Evolutionary conservation across 2,797 vertebrate species (phyloP), one percentile per base, ranked within the genome.

Genomic region (Echeneis naucrates): DNA sequence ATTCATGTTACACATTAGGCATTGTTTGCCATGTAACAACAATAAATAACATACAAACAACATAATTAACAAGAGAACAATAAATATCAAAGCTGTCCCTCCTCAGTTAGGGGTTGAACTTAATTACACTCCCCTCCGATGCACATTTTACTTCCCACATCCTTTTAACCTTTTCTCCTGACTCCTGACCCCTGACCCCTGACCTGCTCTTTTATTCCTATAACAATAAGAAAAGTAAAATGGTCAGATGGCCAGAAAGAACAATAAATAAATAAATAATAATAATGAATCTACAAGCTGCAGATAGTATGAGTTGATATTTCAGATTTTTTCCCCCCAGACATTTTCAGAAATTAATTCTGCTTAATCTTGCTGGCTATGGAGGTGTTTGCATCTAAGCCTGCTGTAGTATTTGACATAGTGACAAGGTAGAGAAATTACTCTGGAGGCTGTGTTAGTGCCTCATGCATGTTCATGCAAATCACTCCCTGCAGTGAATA

Each of bases 31-130:
- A 27, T 42, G 72, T 38, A 24, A 62, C 57, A 60, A 27, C 80
- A n/a, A n/a, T n/a, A n/a, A n/a, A n/a, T n/a, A n/a, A n/a, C n/a
- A n/a, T n/a, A n/a, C n/a, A n/a, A n/a, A n/a, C n/a, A n/a, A n/a
- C n/a, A n/a, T n/a, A n/a, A n/a, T n/a, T n/a, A 73, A 83, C 80
- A 51, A 40, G 55, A 12, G 60, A 59, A 77, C 68, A 81, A 79
- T 72, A 55, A 30, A 63, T 57, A 24, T 69, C 26, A 74, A 78
- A 71, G 72, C 54, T 2, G 2, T 12, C 48, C 17, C 12, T 74
- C 63, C 60, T 73, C 66, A 48, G 26, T 60, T 47, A 40, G 42
- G 14, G 33, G 60, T 10, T 2, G 2, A 10, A 56, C 37, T 38
- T 64, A 60, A 53, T 57, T 74, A 67, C 61, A 62, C 14, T 13